Base-by-base conservation (phyloP, 2,797 vertebrate species). In the Jordanella pulchra region DNA sequence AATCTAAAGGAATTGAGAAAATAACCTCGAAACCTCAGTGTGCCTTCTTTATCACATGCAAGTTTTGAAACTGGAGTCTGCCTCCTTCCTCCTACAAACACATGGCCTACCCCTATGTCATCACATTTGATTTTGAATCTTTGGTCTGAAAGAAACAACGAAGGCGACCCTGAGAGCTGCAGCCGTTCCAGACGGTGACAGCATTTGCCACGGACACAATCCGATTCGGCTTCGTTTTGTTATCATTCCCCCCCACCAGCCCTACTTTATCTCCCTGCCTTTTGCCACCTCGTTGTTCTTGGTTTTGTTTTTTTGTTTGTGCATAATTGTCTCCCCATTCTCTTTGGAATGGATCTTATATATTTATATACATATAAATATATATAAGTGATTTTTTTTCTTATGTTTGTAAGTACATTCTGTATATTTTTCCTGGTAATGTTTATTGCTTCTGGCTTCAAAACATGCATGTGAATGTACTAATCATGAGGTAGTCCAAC, bases 1-100 rank as follows among this genome's bases (percentile, higher is more conserved):
- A 91, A 89, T 90, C 80, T 86, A 89, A 87, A 89, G 79, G 86
- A 91, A 91, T 75, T 84, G 84, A 92, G 88, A 77, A 91, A 91
- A 93, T 92, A 95, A 97, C 96, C 95, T 97, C 94, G 90, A 96
- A 96, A 98, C 97, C 98, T 98, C 97, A 96, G 95, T 93, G 93
- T 93, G 94, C 95, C 94, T 94, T 93, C 93, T 95, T 93, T 87
- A 91, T 95, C 96, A 96, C 94, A 93, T 94, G 95, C 96, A 95
- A 93, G 93, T 96, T 97, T 96, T 96, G 95, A 97, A 95, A 96
- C 96, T 93, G 95, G 95, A 96, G 90, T 86, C 89, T 89, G 89
- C 89, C 86, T 84, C 80, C 82, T 75, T 72, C 84, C 84, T 85
- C 74, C 65, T 71, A 64, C 75, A 72, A 69, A 72, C 78, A 25